phyloP scores from a whole-genome alignment of 2,113 vertebrate genomes.

The Ptilonorhynchus violaceus region DNA sequence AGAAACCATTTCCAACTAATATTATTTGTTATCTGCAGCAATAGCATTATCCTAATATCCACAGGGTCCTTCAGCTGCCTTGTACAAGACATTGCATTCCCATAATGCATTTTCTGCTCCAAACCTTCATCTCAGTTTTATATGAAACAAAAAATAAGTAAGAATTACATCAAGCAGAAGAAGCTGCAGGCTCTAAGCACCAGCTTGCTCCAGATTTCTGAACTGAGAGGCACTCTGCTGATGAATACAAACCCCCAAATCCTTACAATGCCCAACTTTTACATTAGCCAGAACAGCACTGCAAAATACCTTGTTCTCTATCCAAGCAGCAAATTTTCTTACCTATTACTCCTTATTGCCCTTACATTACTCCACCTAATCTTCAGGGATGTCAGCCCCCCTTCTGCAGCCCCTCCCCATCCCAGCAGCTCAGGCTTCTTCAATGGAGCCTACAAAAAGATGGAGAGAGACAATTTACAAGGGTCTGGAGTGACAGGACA shows the following conservation, averaged over 20 bases:
- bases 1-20: neutral
- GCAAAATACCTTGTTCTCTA: neutral
- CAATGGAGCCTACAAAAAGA: neutral
- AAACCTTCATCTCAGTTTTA: neutral
- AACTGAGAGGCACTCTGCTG: neutral
- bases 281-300: neutral
- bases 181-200: neutral
- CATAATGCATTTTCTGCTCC: neutral
- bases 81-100: neutral
- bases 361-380: neutral
- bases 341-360: neutral
- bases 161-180: neutral
- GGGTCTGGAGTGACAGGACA: neutral
- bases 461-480: neutral
- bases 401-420: neutral
- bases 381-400: neutral
- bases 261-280: neutral
- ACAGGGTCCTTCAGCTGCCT: neutral
- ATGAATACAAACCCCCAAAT: neutral
- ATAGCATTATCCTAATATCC: neutral
- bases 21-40: neutral
- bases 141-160: neutral
- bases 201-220: neutral
- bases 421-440: neutral
- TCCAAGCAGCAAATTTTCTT: neutral